Percentiles rank a stretch among this genome's conserved stretches.
phyloP scores from a whole-genome alignment of 2,888 invertebrate genomes.

The Drosophila siamana region DNA sequence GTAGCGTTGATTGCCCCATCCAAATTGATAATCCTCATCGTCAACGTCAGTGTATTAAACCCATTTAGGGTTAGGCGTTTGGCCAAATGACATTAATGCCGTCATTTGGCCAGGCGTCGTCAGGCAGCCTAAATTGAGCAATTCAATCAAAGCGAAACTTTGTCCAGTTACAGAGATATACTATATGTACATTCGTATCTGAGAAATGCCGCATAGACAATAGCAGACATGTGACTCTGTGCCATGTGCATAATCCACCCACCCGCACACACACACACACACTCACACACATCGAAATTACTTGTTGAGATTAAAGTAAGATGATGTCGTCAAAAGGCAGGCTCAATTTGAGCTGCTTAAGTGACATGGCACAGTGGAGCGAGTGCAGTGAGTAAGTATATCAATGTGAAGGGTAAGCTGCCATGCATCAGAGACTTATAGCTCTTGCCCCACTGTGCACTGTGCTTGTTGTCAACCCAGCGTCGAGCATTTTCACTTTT shows the following conservation, averaged over 20 bases:
- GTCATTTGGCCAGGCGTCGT: slow-evolving; percentile 38
- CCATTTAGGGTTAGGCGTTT: slow-evolving; percentile 45
- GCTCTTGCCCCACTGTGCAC: slow-evolving; percentile 46
- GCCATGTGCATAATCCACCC: slow-evolving; percentile 66
- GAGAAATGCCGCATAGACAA: slow-evolving; percentile 59
- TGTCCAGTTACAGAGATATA: slow-evolving; percentile 37
- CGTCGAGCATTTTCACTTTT: slow-evolving; percentile 69
- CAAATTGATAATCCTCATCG: slow-evolving; percentile 10
- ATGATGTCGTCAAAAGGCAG: slow-evolving; percentile 51
- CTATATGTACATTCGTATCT: slow-evolving; percentile 44
- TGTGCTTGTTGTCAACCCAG: slow-evolving; percentile 42
- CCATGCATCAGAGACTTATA: too few species aligned
- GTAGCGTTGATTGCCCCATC: neutral
- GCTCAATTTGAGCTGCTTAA: slow-evolving; percentile 69
- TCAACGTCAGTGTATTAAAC: slow-evolving; percentile 33
- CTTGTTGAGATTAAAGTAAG: slow-evolving; percentile 68
- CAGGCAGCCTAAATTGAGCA: slow-evolving; percentile 68
- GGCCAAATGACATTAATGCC: slow-evolving; percentile 38
- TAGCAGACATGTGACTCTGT: slow-evolving; percentile 61
- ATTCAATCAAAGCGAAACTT: slow-evolving; percentile 68
- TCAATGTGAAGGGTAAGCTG: neutral
- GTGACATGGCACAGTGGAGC: slow-evolving; percentile 59
- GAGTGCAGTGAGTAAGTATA: neutral
- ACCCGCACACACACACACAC: slow-evolving; percentile 20
- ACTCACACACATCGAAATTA: slow-evolving; percentile 28